These are phyloP conservation scores for Cryptocheilus praepositus DNA, from an alignment of 2,888 invertebrate genomes.

Conservation along the genomic window DNA sequence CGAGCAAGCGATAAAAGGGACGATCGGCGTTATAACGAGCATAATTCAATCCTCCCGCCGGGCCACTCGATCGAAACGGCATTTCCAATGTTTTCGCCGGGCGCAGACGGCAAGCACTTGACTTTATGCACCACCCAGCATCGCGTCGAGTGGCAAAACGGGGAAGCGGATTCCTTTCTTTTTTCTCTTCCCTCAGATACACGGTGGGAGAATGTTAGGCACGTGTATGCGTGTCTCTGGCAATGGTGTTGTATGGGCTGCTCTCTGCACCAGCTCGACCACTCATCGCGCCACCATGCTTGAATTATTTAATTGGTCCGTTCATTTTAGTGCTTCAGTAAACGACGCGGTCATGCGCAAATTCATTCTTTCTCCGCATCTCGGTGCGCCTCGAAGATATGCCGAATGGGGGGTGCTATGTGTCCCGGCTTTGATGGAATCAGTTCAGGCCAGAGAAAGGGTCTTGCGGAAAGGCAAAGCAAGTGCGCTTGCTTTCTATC, in stretches of 20 bases:
- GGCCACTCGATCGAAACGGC: neutral
- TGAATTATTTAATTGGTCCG: constrained; percentile 50
- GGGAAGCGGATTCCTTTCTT: neutral
- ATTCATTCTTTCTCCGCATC: constrained; percentile 30
- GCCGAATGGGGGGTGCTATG: neutral
- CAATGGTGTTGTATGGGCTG: neutral
- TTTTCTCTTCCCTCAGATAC: neutral
- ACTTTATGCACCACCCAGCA: neutral
- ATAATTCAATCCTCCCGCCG: too few relatives aligned
- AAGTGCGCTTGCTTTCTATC: too few relatives aligned
- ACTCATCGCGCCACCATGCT: constrained; percentile 35
- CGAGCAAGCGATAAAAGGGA: too few relatives aligned
- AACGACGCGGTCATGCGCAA: constrained; percentile 27
- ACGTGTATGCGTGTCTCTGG: neutral
- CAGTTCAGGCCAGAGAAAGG: too few relatives aligned
- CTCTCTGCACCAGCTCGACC: neutral
- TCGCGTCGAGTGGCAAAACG: neutral
- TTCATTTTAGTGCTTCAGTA: constrained; percentile 38
- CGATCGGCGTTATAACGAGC: too few relatives aligned
- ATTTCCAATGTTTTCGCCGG: neutral
- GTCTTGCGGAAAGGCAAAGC: too few relatives aligned
- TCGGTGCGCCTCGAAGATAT: neutral
- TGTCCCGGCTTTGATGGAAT: too few relatives aligned
- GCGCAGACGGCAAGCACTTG: constrained; percentile 5
- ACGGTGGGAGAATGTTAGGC: neutral